Conservation (phyloP, 1,140 invertebrate species). For the Euborellia annulipes region DNA sequence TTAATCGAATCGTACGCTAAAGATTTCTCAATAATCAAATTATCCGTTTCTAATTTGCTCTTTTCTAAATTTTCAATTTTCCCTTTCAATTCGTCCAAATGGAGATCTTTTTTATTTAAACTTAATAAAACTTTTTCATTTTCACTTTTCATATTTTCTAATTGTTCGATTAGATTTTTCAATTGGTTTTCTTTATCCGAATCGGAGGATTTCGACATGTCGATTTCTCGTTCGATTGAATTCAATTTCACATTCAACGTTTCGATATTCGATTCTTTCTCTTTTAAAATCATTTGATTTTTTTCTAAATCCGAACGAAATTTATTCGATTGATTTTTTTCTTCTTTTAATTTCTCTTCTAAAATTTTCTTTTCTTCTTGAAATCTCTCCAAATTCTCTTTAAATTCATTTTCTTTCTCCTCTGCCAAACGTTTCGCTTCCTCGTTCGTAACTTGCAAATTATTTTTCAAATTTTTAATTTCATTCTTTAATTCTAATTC, state of each 20-base stretch:
- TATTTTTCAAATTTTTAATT: slow-evolving; percentile 3
- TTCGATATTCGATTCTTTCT: slow-evolving; percentile 9
- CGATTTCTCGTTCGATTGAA: slow-evolving; percentile 8
- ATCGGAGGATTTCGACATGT: neutral
- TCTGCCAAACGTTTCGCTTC: slow-evolving; percentile 1
- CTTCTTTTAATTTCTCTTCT: slow-evolving; percentile 14
- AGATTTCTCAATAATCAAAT: slow-evolving; percentile 1
- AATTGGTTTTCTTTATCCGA: too few relatives aligned
- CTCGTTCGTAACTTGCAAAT: neutral
- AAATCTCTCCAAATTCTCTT: slow-evolving; percentile 18
- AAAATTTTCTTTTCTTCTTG: slow-evolving; percentile 16
- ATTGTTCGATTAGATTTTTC: neutral
- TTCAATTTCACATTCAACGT: slow-evolving; percentile 3
- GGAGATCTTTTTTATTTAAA: slow-evolving; percentile 8
- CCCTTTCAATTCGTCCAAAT: slow-evolving; percentile 24
- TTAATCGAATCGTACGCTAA: neutral
- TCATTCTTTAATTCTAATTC: slow-evolving; percentile 10
- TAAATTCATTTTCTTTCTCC: slow-evolving; percentile 13
- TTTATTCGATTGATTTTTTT: slow-evolving; percentile 9
- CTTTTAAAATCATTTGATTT: slow-evolving; percentile 1
- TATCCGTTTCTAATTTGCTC: slow-evolving; percentile 13
- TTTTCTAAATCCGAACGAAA: slow-evolving; percentile 8
- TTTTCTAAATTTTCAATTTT: slow-evolving; percentile 21
- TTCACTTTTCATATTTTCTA: slow-evolving; percentile 6
- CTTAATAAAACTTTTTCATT: slow-evolving; percentile 6